Conservation (phyloP, 35 echinoderm and acorn worm species). For the Eucidaris tribuloides region DNA sequence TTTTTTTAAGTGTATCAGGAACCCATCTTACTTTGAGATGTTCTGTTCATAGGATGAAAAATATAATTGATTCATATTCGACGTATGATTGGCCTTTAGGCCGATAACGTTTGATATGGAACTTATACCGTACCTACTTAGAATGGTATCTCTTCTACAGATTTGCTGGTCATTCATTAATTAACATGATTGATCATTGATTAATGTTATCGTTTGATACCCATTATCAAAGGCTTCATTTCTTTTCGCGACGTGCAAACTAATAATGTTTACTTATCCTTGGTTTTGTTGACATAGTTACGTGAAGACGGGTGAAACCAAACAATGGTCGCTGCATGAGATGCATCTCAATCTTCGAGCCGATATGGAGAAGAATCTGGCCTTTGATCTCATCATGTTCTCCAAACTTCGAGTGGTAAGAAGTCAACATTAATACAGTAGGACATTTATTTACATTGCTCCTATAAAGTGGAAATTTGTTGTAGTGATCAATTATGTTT, state of each 20-base stretch:
- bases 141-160: neutral
- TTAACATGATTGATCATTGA: neutral
- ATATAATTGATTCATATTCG: no score
- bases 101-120: neutral
- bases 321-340: constrained; percentile 89
- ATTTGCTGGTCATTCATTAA: neutral
- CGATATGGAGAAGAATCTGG: constrained; percentile 82
- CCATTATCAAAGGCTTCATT: neutral
- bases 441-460: no score
- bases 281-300: constrained; percentile 37
- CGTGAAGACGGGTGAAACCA: constrained; percentile 72
- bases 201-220: neutral
- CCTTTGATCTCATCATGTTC: constrained; percentile 86
- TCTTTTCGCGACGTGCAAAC: neutral
- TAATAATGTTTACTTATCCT: neutral
- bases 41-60: no score
- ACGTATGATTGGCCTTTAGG: no score
- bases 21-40: no score
- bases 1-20: no score
- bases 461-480: no score
- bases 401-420: constrained; percentile 86
- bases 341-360: constrained; percentile 89
- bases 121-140: neutral
- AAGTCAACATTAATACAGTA: no score
- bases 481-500: no score